Conservation (phyloP, 2,113 vertebrate genomes). For the Falco punctatus region DNA sequence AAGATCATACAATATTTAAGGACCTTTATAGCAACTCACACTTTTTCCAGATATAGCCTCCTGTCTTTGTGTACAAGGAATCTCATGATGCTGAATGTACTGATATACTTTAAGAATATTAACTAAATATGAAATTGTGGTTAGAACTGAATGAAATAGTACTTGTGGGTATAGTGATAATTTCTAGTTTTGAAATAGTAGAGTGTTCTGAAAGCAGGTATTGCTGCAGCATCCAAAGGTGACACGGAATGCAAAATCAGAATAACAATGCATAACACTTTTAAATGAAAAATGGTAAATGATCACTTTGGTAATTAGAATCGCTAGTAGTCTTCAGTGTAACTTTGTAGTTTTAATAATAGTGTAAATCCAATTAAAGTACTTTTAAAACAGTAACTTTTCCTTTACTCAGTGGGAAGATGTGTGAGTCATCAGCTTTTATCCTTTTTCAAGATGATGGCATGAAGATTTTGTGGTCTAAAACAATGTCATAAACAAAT, state of each 20-base stretch:
- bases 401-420: neutral
- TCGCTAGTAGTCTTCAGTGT: neutral
- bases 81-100: neutral
- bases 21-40: neutral
- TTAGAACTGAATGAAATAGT: neutral
- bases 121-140: neutral
- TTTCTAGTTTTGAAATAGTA: neutral
- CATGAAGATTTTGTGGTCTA: neutral
- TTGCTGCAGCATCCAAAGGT: neutral
- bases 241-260: neutral
- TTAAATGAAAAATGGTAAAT: neutral
- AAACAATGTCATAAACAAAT: neutral
- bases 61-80: neutral
- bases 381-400: neutral
- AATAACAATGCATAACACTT: accelerated
- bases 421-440: neutral
- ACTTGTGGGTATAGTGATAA: neutral
- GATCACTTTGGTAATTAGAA: neutral
- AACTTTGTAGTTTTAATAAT: neutral
- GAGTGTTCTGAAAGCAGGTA: neutral
- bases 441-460: neutral
- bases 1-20: neutral
- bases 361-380: neutral
- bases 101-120: neutral
- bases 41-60: neutral